A percentile compares a stretch with the other conserved stretches of the same genome.
Evolutionary conservation across 2,797 vertebrate genomes (phyloP).

Genomic region (Hirundo rustica): DNA sequence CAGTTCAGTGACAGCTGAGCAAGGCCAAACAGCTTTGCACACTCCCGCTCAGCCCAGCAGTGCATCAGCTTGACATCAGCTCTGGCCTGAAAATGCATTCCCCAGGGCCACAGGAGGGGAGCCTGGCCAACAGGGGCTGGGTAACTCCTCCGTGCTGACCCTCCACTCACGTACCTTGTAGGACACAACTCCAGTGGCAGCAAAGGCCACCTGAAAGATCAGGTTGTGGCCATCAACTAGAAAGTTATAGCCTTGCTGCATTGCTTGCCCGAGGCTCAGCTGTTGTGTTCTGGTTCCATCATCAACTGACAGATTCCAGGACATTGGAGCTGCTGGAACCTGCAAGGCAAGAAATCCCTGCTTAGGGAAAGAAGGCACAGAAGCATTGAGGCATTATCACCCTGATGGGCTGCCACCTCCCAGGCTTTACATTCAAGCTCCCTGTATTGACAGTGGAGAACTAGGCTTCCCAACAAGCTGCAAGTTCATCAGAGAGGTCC

Average conservation of each 20-base stretch:
- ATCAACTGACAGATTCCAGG: conserved; percentile 64
- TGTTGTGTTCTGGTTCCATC: conserved; percentile 5
- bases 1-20: not conserved
- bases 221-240: conserved; percentile 36
- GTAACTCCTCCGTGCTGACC: not conserved
- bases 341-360: not conserved
- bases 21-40: not conserved
- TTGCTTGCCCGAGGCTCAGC: conserved; percentile 57
- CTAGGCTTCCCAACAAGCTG: not conserved
- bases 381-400: not conserved
- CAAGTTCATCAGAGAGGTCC: not conserved
- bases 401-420: not conserved
- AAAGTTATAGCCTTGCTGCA: conserved; percentile 65
- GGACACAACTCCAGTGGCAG: conserved; percentile 68
- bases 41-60: not conserved
- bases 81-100: not conserved
- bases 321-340: not conserved
- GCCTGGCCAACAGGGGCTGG: no score
- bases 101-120: not conserved
- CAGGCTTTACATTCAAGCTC: not conserved
- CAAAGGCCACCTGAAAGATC: conserved; percentile 50
- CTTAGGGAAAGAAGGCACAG: not conserved
- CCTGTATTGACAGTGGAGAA: accelerated
- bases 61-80: not conserved
- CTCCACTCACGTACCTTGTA: conserved; percentile 53